Evolutionary conservation across 2,113 vertebrate species (phyloP).

Genomic region (Ochotona princeps): DNA sequence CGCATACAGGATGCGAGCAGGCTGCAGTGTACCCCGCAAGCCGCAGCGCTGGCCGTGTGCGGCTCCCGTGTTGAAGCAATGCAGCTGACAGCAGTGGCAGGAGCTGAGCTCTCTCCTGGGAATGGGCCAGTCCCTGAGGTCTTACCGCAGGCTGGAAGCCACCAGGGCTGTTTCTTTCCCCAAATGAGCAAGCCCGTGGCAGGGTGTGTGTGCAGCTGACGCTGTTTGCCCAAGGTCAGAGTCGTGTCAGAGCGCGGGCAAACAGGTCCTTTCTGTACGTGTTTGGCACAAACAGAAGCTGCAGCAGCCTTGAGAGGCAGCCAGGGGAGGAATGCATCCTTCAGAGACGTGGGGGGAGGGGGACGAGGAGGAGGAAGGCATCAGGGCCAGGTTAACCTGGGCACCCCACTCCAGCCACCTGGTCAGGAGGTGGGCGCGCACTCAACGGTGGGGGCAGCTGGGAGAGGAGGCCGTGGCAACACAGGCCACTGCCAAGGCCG

Average conservation of each 20-base stretch:
- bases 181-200: background rate
- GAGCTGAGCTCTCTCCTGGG: background rate
- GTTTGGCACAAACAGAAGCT: background rate
- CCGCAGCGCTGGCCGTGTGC: too few species aligned
- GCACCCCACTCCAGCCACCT: too few species aligned
- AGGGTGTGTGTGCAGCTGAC: too few species aligned
- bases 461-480: too few species aligned
- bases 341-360: background rate
- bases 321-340: background rate
- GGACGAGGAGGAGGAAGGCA: too few species aligned
- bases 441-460: background rate
- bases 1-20: too few species aligned
- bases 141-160: background rate
- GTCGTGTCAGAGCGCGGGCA: background rate
- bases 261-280: background rate
- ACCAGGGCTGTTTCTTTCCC: background rate
- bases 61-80: too few species aligned
- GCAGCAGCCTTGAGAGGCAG: background rate
- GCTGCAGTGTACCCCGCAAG: too few species aligned
- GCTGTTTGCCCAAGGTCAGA: background rate
- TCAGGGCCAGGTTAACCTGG: background rate
- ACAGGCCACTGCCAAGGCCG: too few species aligned
- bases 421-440: too few species aligned
- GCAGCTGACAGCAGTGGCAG: too few species aligned
- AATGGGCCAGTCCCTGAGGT: background rate